Conservation (phyloP, 2,888 invertebrate species). For the Dryobota labecula region DNA sequence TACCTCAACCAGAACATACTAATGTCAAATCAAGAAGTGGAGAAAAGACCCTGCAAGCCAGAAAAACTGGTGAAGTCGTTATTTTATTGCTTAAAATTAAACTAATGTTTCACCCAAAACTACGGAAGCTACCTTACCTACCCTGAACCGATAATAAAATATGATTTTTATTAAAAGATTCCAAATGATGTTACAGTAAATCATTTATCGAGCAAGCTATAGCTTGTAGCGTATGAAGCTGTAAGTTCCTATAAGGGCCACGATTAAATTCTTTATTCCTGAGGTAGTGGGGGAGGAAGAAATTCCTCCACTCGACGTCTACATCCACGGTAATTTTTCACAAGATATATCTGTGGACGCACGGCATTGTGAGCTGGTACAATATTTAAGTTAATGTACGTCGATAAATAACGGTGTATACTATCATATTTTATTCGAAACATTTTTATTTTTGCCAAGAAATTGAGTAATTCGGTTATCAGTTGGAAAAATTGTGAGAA, state of each 20-base stretch:
- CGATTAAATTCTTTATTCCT: slow-evolving; percentile 83
- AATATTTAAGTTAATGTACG: slow-evolving; percentile 69
- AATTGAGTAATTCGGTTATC: slow-evolving; percentile 56
- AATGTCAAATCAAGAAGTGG: neutral
- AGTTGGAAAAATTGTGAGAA: slow-evolving; percentile 49
- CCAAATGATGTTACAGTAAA: slow-evolving; percentile 44
- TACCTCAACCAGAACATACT: neutral
- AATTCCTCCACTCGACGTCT: slow-evolving; percentile 81
- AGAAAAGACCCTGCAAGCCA: neutral
- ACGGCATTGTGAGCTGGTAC: slow-evolving; percentile 64
- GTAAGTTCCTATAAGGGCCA: slow-evolving; percentile 77
- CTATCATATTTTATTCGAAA: slow-evolving; percentile 53
- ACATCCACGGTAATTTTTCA: slow-evolving; percentile 84
- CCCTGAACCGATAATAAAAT: slow-evolving; percentile 25
- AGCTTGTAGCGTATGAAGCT: slow-evolving; percentile 72
- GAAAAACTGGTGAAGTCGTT: neutral
- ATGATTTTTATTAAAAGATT: slow-evolving; percentile 50
- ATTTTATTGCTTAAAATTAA: neutral
- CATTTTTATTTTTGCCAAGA: slow-evolving; percentile 55
- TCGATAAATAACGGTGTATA: slow-evolving; percentile 59
- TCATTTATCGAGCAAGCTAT: slow-evolving; percentile 55
- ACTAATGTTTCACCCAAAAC: slow-evolving; percentile 18
- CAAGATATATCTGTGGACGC: slow-evolving; percentile 68
- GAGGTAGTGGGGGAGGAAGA: slow-evolving; percentile 70
- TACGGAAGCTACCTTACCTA: neutral